Conservation (phyloP, 2,797 vertebrate genomes). For the Muscicapa comitata region DNA sequence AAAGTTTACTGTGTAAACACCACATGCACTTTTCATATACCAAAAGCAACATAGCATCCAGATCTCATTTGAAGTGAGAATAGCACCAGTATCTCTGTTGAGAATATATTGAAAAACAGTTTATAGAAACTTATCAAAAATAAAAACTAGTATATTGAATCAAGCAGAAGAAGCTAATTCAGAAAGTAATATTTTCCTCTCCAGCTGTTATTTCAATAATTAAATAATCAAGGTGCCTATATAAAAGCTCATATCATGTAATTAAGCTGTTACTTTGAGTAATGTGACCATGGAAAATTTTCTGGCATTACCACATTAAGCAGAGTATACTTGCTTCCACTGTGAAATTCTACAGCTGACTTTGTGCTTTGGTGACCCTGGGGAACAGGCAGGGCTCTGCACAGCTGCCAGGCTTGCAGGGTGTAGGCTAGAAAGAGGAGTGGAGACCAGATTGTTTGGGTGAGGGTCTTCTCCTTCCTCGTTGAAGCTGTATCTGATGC, state of each 20-base stretch:
- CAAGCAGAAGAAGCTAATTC: background rate
- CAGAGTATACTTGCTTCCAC: background rate
- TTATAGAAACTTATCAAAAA: background rate
- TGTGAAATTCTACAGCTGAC: background rate
- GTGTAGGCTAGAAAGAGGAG: background rate
- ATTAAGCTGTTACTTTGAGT: background rate
- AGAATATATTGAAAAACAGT: background rate
- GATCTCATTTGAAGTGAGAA: background rate
- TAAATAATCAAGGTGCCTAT: background rate
- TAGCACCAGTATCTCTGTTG: background rate
- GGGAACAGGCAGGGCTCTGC: background rate
- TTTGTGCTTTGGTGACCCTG: background rate
- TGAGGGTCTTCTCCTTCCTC: background rate
- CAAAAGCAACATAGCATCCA: background rate
- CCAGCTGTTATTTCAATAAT: background rate
- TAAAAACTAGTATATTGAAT: background rate
- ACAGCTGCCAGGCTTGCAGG: fast-evolving
- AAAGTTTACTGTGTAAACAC: background rate
- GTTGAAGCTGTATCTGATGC: background rate
- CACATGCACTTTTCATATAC: background rate
- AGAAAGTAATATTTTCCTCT: background rate
- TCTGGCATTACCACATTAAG: background rate
- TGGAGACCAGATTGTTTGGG: background rate
- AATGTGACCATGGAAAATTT: background rate
- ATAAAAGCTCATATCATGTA: background rate